These are phyloP conservation scores for Geotrypetes seraphini DNA, from an alignment of 2,797 vertebrate species.

Conservation along the genomic window DNA sequence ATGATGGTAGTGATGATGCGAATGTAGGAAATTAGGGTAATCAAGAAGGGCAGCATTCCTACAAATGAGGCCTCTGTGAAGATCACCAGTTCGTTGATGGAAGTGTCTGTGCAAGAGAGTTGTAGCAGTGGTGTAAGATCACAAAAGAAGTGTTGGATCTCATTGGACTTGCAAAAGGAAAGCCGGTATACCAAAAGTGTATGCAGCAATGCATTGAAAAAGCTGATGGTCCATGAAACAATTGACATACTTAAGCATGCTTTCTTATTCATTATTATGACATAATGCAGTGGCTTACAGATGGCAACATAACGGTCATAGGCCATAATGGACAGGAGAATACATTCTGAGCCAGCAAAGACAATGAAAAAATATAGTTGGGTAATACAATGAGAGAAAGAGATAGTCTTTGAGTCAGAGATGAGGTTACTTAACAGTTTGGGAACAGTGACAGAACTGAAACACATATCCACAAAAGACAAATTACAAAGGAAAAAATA, in stretches of 20 bases:
- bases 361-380: constrained; percentile 43
- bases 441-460: constrained; percentile 26
- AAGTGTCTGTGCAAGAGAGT: constrained; percentile 26
- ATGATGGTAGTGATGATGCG: constrained; percentile 12
- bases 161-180: constrained; percentile 33
- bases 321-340: constrained; percentile 32
- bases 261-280: constrained; percentile 17
- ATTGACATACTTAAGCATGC: constrained; percentile 16
- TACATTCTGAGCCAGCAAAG: constrained; percentile 29
- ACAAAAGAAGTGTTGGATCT: constrained; percentile 35
- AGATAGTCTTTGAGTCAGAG: constrained; percentile 16
- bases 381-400: constrained; percentile 27
- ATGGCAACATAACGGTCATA: constrained; percentile 37
- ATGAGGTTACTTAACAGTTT: constrained; percentile 33
- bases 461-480: constrained; percentile 32
- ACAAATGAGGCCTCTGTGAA: constrained; percentile 27
- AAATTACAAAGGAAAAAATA: constrained; percentile 33
- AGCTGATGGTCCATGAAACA: constrained; percentile 26
- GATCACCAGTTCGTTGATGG: constrained; percentile 32
- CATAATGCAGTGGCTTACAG: constrained; percentile 33
- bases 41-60: constrained; percentile 17
- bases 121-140: constrained; percentile 35
- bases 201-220: constrained; percentile 34
- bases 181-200: constrained; percentile 17
- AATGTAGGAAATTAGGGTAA: constrained; percentile 18